A percentile compares a stretch with the other conserved stretches of the same genome.
phyloP scores from a whole-genome alignment of 2,797 vertebrate genomes.

The Amblyraja radiata region DNA sequence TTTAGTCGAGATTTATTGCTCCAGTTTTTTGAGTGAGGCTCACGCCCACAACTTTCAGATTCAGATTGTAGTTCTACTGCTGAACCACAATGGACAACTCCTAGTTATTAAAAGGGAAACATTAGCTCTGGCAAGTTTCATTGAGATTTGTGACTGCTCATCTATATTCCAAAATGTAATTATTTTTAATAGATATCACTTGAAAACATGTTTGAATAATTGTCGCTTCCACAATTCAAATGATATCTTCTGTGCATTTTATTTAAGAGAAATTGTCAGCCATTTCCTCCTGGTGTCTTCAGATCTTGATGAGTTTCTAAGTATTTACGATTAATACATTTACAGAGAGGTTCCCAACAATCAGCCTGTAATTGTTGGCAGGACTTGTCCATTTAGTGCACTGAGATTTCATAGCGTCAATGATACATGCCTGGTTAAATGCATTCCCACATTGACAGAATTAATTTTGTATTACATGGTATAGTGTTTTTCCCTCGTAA shows the following conservation, averaged over 20 bases:
- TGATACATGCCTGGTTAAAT: conserved; percentile 5
- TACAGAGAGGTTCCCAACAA: background rate
- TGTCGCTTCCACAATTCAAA: background rate
- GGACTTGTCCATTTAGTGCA: background rate
- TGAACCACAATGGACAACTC: background rate
- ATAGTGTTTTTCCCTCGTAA: background rate
- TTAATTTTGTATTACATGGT: background rate
- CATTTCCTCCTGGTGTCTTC: background rate
- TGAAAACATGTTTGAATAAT: background rate
- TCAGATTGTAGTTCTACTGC: background rate
- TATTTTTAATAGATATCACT: background rate
- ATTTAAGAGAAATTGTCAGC: background rate
- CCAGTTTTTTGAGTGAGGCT: background rate
- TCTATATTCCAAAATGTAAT: background rate
- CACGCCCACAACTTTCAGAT: background rate
- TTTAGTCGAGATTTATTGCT: background rate
- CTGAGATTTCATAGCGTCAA: background rate
- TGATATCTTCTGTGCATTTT: background rate
- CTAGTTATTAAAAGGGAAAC: background rate
- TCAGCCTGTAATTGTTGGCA: conserved; percentile 11
- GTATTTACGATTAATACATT: background rate
- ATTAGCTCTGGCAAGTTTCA: background rate
- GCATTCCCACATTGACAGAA: background rate
- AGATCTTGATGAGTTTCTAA: background rate
- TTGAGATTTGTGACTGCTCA: background rate